A percentile compares a stretch with the other conserved stretches of the same genome.
These are phyloP conservation scores for Gymnoscopelus braueri DNA, from an alignment of 2,797 vertebrate species.

Conservation along the genomic window DNA sequence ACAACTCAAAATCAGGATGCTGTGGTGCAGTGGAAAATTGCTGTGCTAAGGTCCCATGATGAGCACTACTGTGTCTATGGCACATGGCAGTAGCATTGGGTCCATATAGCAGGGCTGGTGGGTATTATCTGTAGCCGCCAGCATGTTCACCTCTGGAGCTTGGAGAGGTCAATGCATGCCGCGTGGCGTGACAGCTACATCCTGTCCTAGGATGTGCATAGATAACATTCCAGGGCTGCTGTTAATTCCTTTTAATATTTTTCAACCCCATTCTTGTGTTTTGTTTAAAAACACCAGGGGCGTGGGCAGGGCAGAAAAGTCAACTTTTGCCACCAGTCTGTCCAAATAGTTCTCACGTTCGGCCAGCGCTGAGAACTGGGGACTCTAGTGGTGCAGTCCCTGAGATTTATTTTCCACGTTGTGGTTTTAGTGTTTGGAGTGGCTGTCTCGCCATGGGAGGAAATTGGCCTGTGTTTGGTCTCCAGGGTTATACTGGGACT, in stretches of 20 bases:
- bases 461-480: slow-evolving; percentile 11
- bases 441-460: not conserved
- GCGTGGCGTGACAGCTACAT: slow-evolving; percentile 71
- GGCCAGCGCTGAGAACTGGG: not conserved
- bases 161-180: slow-evolving; percentile 39
- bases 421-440: slow-evolving; percentile 15
- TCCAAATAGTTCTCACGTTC: slow-evolving; percentile 55
- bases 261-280: slow-evolving; percentile 54
- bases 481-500: not conserved
- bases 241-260: slow-evolving; percentile 55
- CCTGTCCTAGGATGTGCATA: slow-evolving; percentile 76
- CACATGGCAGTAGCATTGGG: not conserved
- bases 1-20: not conserved
- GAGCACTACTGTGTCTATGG: slow-evolving; percentile 1
- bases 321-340: slow-evolving; percentile 50
- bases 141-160: slow-evolving; percentile 45
- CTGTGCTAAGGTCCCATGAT: slow-evolving; percentile 1
- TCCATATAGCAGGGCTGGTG: slow-evolving; percentile 4
- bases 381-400: not conserved
- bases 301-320: slow-evolving; percentile 50
- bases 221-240: slow-evolving; percentile 68
- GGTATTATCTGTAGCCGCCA: slow-evolving; percentile 55
- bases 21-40: not conserved
- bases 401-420: not conserved
- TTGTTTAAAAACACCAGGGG: slow-evolving; percentile 66